Evolutionary conservation across 2,888 invertebrate genomes (phyloP).

Genomic region (Cecidostiba fungosa): DNA sequence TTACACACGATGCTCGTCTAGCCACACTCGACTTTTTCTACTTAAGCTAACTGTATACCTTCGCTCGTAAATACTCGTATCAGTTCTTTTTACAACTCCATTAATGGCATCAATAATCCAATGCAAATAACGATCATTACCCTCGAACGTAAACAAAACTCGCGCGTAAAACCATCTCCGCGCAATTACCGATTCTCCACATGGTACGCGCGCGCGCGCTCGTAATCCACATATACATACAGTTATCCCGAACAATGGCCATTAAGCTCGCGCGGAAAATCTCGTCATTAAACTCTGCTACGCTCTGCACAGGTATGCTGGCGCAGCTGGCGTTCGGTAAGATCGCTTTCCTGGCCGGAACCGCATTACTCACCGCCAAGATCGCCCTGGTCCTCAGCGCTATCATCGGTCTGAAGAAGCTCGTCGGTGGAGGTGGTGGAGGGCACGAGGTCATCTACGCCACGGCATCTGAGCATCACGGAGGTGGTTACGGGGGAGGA

Average conservation of each 20-base stretch:
- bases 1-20: no score
- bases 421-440: slow-evolving; percentile 80
- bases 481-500: slow-evolving; percentile 77
- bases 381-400: slow-evolving; percentile 84
- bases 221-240: slow-evolving; percentile 6
- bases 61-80: neutral
- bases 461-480: slow-evolving; percentile 79
- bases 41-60: neutral
- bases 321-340: slow-evolving; percentile 86
- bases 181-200: neutral
- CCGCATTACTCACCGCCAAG: slow-evolving; percentile 86
- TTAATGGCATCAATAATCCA: neutral
- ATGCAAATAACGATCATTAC: neutral
- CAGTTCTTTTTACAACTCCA: neutral
- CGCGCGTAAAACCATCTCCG: neutral
- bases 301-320: slow-evolving; percentile 80
- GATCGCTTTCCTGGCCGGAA: slow-evolving; percentile 85
- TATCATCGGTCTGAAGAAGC: slow-evolving; percentile 85
- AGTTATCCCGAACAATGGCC: slow-evolving; percentile 15
- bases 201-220: neutral
- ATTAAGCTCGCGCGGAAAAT: neutral
- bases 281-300: neutral
- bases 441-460: slow-evolving; percentile 83
- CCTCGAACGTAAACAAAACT: neutral
- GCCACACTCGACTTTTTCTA: neutral